Percentiles rank a stretch among this genome's conserved stretches.
phyloP scores from a whole-genome alignment of 1,140 invertebrate species.

The Polypedilum pembai region DNA sequence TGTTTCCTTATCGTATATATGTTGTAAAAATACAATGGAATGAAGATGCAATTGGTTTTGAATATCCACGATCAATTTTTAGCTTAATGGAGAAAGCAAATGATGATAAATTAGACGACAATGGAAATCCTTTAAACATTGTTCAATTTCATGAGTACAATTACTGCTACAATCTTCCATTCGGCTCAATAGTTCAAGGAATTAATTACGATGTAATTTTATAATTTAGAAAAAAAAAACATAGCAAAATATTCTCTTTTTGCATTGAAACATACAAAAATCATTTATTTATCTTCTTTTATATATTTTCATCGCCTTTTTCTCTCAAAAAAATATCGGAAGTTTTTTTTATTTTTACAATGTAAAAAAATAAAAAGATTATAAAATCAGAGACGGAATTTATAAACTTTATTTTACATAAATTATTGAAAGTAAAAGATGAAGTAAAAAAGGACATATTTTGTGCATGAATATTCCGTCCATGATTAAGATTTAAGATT shows the following conservation, averaged over 20 bases:
- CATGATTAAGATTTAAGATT: too few relatives aligned
- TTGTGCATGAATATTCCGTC: too few relatives aligned
- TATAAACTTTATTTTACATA: too few relatives aligned
- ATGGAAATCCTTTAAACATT: neutral
- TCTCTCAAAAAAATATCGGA: neutral
- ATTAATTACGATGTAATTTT: slow-evolving; percentile 7
- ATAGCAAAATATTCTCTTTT: neutral
- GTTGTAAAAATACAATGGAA: neutral
- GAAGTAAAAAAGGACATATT: too few relatives aligned
- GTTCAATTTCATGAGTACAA: slow-evolving; percentile 16
- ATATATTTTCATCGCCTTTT: slow-evolving; percentile 13
- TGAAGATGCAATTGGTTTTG: neutral
- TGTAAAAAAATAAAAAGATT: neutral
- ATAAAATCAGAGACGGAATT: too few relatives aligned
- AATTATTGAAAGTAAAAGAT: too few relatives aligned
- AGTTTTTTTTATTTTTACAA: neutral
- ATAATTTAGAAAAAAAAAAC: neutral
- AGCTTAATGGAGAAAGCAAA: neutral
- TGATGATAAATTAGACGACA: neutral
- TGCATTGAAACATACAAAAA: slow-evolving; percentile 26
- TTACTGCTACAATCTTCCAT: slow-evolving; percentile 20
- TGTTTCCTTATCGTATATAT: neutral
- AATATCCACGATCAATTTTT: neutral
- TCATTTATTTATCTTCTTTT: neutral
- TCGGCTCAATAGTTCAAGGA: slow-evolving; percentile 22